Base-by-base conservation (phyloP, 2,888 invertebrate genomes). In the Brenthis ino region DNA sequence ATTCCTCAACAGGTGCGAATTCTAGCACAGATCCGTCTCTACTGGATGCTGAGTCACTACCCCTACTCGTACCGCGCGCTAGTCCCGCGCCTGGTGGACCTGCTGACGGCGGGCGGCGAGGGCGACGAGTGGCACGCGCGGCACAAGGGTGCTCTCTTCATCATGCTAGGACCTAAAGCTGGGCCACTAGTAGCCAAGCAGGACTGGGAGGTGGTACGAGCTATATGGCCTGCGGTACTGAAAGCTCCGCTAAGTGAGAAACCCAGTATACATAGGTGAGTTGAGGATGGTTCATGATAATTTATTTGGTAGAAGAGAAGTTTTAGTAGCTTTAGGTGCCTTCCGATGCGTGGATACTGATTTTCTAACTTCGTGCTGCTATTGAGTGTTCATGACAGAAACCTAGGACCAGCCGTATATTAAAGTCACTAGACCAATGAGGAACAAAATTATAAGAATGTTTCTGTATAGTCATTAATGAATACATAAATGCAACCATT, bases 171-270 rank as follows among this genome's bases (percentile, higher is more conserved):
- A 0, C 95, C 95, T 0, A 94, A 95, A 78, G 87, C 92, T 12
- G 93, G 94, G 4, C 94, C 95, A 0, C 86, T 98, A 8, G 86
- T 96, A 1, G 94, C 95, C 12, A 94, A 95, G 77, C 95, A 96
- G 73, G 95, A 97, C 82, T 98, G 98, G 97, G 91, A 94, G 8
- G 93, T 95, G 4, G 90, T 96, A 20, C 86, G 93, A 53, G 88
- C 94, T 37, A 84, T 98, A 0, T 98, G 98, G 97, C 96, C 97
- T 0, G 95, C 96, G 1, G 82, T 98, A 24, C 91, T 98, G 0
- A 93, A 94, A 68, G 96, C 97, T 0, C 95, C 95, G 72, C 95
- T 97, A 60, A 97, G 97, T 3, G 98, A 98, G 81, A 98, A 98
- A 82, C 95, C 96, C 0, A 96, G 96, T 55, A 96, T 98, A 64